Conservation (phyloP, 1,140 invertebrate species). For the Potamilus streckersoni region DNA sequence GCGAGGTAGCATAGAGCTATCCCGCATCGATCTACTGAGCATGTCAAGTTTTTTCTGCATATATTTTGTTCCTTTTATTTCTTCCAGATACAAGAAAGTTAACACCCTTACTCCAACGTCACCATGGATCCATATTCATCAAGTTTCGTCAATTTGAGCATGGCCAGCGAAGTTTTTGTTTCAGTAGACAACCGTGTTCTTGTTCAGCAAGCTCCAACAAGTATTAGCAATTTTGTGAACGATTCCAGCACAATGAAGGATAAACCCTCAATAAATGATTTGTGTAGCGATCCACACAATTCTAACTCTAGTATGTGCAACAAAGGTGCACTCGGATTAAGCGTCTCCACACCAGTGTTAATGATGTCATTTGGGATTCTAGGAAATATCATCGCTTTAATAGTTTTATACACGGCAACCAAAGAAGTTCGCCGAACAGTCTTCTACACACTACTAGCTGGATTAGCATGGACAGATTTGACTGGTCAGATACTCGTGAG, state of each 20-base stretch:
- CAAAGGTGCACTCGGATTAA: constrained; percentile 43
- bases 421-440: constrained; percentile 61
- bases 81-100: no score
- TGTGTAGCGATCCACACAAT: not conserved
- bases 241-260: not conserved
- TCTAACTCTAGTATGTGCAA: constrained; percentile 31
- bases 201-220: no score
- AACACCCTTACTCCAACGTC: no score
- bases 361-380: constrained; percentile 59
- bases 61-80: no score
- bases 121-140: no score
- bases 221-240: no score
- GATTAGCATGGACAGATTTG: constrained; percentile 67
- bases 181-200: no score
- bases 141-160: no score
- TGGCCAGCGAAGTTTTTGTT: no score
- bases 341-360: constrained; percentile 49
- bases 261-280: constrained; percentile 4
- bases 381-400: constrained; percentile 64
- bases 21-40: no score
- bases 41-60: no score
- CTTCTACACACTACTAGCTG: constrained; percentile 65
- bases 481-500: constrained; percentile 64
- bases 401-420: constrained; percentile 59
- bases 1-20: no score